A percentile compares a stretch with the other conserved stretches of the same genome.
phyloP scores from a whole-genome alignment of 2,888 invertebrate species.

The Apotomis betuletana region DNA sequence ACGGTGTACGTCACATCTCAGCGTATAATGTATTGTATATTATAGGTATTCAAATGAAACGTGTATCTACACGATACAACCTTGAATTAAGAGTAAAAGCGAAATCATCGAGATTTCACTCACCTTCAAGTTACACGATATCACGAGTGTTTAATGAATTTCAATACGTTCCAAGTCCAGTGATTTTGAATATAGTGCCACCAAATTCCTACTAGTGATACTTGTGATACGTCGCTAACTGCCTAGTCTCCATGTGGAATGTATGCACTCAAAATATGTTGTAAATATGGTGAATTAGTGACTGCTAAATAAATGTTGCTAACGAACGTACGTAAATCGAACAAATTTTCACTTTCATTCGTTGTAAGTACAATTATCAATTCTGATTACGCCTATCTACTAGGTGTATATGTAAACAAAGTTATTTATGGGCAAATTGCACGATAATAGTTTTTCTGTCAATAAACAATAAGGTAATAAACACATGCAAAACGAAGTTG shows the following conservation, averaged over 20 bases:
- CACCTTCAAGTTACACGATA: slow-evolving; percentile 48
- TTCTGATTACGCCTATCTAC: slow-evolving; percentile 7
- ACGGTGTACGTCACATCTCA: not conserved
- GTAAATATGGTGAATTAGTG: no score
- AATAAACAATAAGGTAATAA: not conserved
- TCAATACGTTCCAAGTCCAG: not conserved
- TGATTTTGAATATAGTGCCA: no score
- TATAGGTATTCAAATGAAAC: not conserved
- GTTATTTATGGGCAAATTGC: not conserved
- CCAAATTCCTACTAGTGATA: no score
- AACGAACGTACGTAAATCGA: not conserved
- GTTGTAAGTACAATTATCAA: slow-evolving; percentile 4
- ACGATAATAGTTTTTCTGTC: not conserved
- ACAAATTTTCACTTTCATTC: slow-evolving; percentile 15
- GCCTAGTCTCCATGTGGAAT: no score
- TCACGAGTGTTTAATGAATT: not conserved
- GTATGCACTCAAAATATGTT: no score
- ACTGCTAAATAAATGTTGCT: no score
- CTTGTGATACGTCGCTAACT: no score
- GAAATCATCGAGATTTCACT: slow-evolving; percentile 48
- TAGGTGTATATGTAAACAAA: slow-evolving; percentile 5
- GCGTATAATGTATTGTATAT: not conserved
- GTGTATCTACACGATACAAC: not conserved
- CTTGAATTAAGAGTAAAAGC: slow-evolving; percentile 9
- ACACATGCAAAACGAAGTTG: not conserved